phyloP scores from a whole-genome alignment of 2,888 invertebrate species.

The Fragum fragum region DNA sequence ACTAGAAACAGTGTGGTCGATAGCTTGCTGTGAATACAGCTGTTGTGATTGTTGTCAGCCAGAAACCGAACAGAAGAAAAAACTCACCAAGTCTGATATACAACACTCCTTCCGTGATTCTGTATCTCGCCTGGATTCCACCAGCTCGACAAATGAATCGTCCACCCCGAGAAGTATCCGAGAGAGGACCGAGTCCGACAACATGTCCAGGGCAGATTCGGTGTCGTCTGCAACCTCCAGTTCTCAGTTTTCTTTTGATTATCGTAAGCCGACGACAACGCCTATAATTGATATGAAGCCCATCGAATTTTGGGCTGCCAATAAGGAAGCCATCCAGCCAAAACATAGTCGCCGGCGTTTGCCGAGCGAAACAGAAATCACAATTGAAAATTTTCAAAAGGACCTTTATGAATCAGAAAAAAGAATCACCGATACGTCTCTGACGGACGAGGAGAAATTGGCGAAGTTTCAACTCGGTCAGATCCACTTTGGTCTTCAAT shows the following conservation, averaged over 20 bases:
- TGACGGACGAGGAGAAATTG: slow-evolving; percentile 85
- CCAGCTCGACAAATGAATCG: slow-evolving; percentile 77
- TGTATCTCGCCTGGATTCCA: slow-evolving; percentile 76
- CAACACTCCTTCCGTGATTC: slow-evolving; percentile 82
- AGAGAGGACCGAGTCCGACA: slow-evolving; percentile 81
- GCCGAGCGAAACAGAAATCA: slow-evolving; percentile 86
- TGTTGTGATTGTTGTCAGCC: slow-evolving; percentile 79
- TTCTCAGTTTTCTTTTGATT: slow-evolving; percentile 73
- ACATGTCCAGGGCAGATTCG: slow-evolving; percentile 81
- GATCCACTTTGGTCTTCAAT: slow-evolving; percentile 86
- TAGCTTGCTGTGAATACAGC: slow-evolving; percentile 73
- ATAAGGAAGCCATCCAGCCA: slow-evolving; percentile 85
- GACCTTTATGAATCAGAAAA: slow-evolving; percentile 84
- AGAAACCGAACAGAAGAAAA: slow-evolving; percentile 67
- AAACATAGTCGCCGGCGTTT: slow-evolving; percentile 78
- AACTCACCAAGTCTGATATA: slow-evolving; percentile 81
- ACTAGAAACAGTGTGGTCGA: slow-evolving; percentile 67
- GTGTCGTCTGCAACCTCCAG: slow-evolving; percentile 79
- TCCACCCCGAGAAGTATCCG: slow-evolving; percentile 72
- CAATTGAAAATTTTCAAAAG: slow-evolving; percentile 85
- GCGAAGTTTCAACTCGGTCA: slow-evolving; percentile 84
- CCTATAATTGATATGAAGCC: slow-evolving; percentile 87
- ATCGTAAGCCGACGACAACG: slow-evolving; percentile 78
- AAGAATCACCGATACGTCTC: slow-evolving; percentile 72
- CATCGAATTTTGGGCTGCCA: slow-evolving; percentile 87